A percentile compares a stretch with the other conserved stretches of the same genome.
phyloP scores from a whole-genome alignment of 2,797 vertebrate genomes.

The Darevskia nairensis region DNA sequence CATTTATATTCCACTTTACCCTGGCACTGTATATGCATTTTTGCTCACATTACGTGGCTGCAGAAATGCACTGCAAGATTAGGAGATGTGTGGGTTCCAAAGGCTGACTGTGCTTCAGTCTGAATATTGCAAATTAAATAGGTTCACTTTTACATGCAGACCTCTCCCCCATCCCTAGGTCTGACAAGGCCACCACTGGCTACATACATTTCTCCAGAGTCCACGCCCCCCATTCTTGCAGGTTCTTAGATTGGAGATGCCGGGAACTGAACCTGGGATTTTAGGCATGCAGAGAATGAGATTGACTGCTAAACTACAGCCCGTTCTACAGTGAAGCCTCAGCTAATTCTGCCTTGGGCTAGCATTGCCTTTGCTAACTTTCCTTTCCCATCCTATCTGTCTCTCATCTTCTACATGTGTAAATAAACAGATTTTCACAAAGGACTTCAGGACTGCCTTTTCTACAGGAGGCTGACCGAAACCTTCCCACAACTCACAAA shows the following conservation, averaged over 20 bases:
- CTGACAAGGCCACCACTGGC: not conserved
- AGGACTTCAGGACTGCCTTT: slow-evolving; percentile 11
- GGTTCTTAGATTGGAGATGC: not conserved
- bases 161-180: too few species aligned
- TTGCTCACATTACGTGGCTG: too few species aligned
- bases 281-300: not conserved
- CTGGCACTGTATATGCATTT: too few species aligned
- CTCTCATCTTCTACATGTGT: slow-evolving; percentile 17
- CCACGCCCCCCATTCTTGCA: not conserved
- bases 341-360: slow-evolving; percentile 11
- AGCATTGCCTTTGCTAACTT: slow-evolving; percentile 1
- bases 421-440: slow-evolving; percentile 36
- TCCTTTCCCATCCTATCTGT: slow-evolving; percentile 24
- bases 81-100: too few species aligned
- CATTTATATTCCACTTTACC: too few species aligned
- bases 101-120: too few species aligned
- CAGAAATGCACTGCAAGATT: too few species aligned
- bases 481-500: slow-evolving; percentile 20
- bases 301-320: not conserved
- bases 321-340: not conserved
- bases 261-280: not conserved
- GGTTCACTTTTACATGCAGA: too few species aligned
- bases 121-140: too few species aligned
- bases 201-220: not conserved
- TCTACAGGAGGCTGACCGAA: not conserved